Evolutionary conservation across 2,113 vertebrate species (phyloP).

Genomic region (Uria aalge): DNA sequence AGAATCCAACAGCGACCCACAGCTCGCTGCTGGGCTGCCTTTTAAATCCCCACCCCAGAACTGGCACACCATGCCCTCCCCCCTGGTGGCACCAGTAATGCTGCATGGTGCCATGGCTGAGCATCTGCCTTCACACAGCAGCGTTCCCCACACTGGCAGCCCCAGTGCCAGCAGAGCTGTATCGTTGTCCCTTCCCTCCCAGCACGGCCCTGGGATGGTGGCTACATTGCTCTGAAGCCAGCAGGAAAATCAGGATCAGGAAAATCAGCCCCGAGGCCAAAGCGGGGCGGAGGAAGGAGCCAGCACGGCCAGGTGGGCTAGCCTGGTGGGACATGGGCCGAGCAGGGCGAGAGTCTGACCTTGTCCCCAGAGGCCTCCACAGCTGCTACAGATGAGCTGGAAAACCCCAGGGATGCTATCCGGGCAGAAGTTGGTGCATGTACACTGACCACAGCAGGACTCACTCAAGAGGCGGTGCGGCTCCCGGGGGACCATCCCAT

Average conservation of each 20-base stretch:
- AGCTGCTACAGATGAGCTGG: not conserved
- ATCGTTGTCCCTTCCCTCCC: not conserved
- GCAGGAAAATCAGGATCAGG: not conserved
- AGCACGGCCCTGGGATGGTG: fast-evolving
- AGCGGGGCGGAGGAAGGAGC: fast-evolving
- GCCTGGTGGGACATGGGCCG: not conserved
- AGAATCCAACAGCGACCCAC: not conserved
- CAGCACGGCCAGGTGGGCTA: not conserved
- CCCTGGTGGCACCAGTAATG: not conserved
- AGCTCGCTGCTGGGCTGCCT: not conserved
- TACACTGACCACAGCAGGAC: not conserved
- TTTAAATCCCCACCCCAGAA: not conserved
- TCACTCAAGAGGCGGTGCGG: fast-evolving
- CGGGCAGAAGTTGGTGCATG: fast-evolving
- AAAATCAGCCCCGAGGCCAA: not conserved
- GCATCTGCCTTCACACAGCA: not conserved
- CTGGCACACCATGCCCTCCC: not conserved
- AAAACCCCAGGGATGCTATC: not conserved
- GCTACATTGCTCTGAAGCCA: not conserved
- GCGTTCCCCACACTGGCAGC: not conserved
- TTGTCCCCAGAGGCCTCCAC: fast-evolving
- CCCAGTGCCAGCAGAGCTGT: not conserved
- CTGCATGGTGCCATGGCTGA: not conserved
- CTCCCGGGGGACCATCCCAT: not conserved
- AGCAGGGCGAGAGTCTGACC: not conserved